A percentile compares a stretch with the other conserved stretches of the same genome.
Conservation (phyloP, 1,140 invertebrate species). For the Drosophila pachea region DNA sequence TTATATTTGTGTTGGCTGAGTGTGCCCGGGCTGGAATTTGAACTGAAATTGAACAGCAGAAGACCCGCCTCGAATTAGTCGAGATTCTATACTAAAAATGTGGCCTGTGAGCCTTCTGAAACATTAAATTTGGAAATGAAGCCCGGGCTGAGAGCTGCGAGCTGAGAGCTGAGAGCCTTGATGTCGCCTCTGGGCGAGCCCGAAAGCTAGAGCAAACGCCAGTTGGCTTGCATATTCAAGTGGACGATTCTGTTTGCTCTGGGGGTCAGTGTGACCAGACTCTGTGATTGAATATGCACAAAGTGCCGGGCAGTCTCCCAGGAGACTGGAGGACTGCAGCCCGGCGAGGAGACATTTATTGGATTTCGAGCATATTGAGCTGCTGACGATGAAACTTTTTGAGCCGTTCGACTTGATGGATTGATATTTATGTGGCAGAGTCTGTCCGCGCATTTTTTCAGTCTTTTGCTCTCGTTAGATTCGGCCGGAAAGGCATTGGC, state of each 20-base stretch:
- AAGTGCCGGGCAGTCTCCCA: background rate
- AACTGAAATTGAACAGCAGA: too few relatives aligned
- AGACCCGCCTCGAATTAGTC: too few relatives aligned
- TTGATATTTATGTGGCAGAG: conserved; percentile 39
- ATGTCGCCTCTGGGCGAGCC: too few relatives aligned
- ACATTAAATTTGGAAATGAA: too few relatives aligned
- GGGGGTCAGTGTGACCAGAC: conserved; percentile 10
- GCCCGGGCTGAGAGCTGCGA: too few relatives aligned
- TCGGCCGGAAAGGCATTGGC: background rate
- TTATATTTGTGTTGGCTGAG: too few relatives aligned
- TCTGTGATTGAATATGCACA: conserved; percentile 26
- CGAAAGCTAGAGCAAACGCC: too few relatives aligned
- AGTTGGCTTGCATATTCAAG: conserved; percentile 4
- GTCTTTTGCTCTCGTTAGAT: background rate
- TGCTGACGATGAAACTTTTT: conserved; percentile 31
- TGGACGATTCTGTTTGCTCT: conserved; percentile 8
- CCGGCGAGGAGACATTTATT: conserved; percentile 12
- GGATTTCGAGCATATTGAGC: conserved; percentile 26
- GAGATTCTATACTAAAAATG: too few relatives aligned
- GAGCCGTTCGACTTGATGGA: conserved; percentile 29
- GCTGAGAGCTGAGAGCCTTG: too few relatives aligned
- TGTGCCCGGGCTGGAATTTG: too few relatives aligned
- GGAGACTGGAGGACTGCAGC: background rate
- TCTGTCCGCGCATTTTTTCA: conserved; percentile 2
- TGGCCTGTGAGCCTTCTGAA: too few relatives aligned